Base-by-base conservation (phyloP, 2,888 invertebrate genomes). In the Morpho deidamia region DNA sequence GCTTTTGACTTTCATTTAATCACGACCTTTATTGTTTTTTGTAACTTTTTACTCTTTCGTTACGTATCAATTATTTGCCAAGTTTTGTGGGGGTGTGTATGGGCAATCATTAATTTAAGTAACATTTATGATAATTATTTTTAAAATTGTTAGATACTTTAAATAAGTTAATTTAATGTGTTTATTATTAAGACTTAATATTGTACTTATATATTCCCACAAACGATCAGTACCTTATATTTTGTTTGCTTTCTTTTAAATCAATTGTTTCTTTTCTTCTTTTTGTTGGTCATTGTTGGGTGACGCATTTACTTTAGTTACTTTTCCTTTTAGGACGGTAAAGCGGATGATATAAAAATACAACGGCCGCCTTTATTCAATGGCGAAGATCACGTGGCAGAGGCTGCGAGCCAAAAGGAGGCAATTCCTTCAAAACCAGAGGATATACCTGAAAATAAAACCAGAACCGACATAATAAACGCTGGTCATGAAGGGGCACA, bases 31-130 rank as follows among this genome's bases (percentile, higher is more conserved):
- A 73, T 81, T 62, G 56, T 68, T 78, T 81, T 74, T 40, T 43
- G 49, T 69, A 75, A 72, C 76, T 79, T 74, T 81, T 81, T 78
- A 54, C 70, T 63, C 61, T 74, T 79, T 69, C 68, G 73, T 74
- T 78, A 52, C 49, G 39, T 64, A 46, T 64, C 49, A 59, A 55
- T 77, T 77, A 61, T 69, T 74, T 77, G 66, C 66, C 74, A 77
- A 78, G 80, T 82, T 86, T 88, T 89, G 87, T 87, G 87, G 88
- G 88, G 87, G 87, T 89, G 87, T 88, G 88, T 89, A 88, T 89
- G 88, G 88, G 88, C 88, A 89, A 85, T 86, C 74, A 61, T 65
- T 58, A 62, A 65, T 64, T 63, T 65, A 63, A 63, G 66, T 55
- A 55, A 48, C 40, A 48, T 42, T 44, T 39, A 50, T 52, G 42